Evolutionary conservation across 2,113 vertebrate species (phyloP).

Genomic region (Labeo catla): DNA sequence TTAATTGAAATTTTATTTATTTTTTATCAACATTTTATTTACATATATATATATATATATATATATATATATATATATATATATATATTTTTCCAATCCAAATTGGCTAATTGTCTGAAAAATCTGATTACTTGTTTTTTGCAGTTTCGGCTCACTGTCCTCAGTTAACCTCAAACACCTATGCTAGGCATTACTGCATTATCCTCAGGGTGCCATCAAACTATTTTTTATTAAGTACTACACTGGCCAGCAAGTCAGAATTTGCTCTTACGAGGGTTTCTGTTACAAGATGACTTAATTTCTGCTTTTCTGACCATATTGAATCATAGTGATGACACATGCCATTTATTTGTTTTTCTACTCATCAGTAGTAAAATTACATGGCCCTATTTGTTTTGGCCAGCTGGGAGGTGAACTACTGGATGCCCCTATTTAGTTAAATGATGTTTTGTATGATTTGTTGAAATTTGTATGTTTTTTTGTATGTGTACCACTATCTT

Average conservation of each 20-base stretch:
- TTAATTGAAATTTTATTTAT: too few relatives aligned
- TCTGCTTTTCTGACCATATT: background rate
- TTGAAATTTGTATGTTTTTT: background rate
- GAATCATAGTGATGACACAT: background rate
- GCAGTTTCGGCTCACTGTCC: background rate
- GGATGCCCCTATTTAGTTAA: background rate
- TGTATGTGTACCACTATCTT: background rate
- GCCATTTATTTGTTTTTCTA: background rate
- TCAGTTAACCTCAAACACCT: background rate
- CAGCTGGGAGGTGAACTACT: too few relatives aligned
- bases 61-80: too few relatives aligned
- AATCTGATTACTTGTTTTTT: too few relatives aligned
- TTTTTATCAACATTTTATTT: too few relatives aligned
- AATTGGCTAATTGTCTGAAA: too few relatives aligned
- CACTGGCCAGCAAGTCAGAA: background rate
- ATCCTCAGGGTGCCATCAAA: background rate
- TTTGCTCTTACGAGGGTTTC: background rate
- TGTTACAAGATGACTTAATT: background rate
- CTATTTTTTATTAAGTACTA: background rate
- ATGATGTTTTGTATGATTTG: background rate
- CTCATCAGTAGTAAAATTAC: background rate
- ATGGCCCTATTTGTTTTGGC: background rate
- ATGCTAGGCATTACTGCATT: background rate
- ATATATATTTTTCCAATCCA: too few relatives aligned
- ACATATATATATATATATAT: too few relatives aligned